Conservation (phyloP, 2,797 vertebrate species). For the Scyliorhinus canicula region DNA sequence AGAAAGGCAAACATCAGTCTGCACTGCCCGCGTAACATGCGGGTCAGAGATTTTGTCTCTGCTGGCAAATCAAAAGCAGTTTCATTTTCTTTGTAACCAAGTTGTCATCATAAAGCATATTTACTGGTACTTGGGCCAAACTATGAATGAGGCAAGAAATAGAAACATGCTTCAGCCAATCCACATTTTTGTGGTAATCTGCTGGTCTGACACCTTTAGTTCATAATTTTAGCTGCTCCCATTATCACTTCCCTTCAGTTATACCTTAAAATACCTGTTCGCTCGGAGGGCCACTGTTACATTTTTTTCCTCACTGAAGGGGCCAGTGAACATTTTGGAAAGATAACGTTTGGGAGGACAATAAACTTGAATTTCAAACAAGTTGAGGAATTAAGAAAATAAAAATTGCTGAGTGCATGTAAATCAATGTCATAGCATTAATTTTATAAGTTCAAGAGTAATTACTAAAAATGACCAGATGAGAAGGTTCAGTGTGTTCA, state of each 20-base stretch:
- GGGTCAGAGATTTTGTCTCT: neutral
- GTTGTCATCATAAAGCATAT: neutral
- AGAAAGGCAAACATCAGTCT: neutral
- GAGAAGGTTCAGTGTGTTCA: too few relatives aligned
- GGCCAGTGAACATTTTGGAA: too few relatives aligned
- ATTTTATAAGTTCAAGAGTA: too few relatives aligned
- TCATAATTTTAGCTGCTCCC: neutral
- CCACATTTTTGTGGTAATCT: neutral
- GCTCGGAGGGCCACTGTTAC: neutral
- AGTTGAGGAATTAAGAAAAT: too few relatives aligned
- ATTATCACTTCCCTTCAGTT: neutral
- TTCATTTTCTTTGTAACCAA: neutral
- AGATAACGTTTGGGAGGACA: too few relatives aligned
- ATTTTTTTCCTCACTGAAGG: too few relatives aligned
- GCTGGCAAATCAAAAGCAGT: neutral
- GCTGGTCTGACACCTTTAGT: neutral
- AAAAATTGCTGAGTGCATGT: too few relatives aligned
- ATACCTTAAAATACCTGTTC: neutral
- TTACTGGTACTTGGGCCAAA: neutral
- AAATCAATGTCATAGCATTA: too few relatives aligned
- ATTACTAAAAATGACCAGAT: too few relatives aligned
- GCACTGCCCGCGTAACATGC: neutral
- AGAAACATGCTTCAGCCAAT: neutral
- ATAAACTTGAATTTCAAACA: too few relatives aligned
- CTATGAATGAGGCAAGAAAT: neutral